Percentiles rank a stretch among this genome's conserved stretches.
Evolutionary conservation across 1,140 invertebrate genomes (phyloP).

Genomic region (Frieseomelitta varia): DNA sequence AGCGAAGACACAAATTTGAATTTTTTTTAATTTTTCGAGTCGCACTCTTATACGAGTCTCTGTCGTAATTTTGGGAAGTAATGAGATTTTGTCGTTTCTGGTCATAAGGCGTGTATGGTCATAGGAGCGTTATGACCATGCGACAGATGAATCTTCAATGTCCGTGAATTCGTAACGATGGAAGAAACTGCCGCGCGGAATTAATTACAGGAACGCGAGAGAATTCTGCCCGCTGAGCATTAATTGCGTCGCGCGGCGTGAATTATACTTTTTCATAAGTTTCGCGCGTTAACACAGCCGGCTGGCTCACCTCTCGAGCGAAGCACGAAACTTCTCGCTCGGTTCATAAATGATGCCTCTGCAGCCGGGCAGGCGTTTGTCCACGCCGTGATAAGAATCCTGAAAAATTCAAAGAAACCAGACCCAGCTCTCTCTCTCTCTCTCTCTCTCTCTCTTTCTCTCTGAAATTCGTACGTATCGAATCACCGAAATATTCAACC

Average conservation of each 20-base stretch:
- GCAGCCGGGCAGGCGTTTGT: neutral
- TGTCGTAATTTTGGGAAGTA: too few species aligned
- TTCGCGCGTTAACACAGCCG: neutral
- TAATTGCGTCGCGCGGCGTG: constrained; percentile 3
- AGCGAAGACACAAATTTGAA: too few species aligned
- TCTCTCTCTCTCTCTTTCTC: neutral
- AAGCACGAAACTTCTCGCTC: neutral
- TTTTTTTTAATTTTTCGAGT: too few species aligned
- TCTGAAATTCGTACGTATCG: neutral
- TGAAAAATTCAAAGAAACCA: neutral
- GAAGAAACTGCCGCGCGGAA: neutral
- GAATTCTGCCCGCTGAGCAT: neutral
- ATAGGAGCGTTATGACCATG: too few species aligned
- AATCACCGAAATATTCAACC: neutral
- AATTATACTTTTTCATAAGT: constrained; percentile 34
- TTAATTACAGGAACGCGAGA: neutral
- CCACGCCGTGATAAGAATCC: neutral
- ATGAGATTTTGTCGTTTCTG: too few species aligned
- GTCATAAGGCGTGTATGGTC: too few species aligned
- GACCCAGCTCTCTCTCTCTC: neutral
- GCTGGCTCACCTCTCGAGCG: neutral
- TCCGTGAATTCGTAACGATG: neutral
- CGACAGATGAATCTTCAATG: neutral
- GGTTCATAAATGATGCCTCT: constrained; percentile 7
- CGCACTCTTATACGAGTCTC: too few species aligned